Evolutionary conservation across 2,888 invertebrate genomes (phyloP).

Genomic region (Hyposoter dolosus): DNA sequence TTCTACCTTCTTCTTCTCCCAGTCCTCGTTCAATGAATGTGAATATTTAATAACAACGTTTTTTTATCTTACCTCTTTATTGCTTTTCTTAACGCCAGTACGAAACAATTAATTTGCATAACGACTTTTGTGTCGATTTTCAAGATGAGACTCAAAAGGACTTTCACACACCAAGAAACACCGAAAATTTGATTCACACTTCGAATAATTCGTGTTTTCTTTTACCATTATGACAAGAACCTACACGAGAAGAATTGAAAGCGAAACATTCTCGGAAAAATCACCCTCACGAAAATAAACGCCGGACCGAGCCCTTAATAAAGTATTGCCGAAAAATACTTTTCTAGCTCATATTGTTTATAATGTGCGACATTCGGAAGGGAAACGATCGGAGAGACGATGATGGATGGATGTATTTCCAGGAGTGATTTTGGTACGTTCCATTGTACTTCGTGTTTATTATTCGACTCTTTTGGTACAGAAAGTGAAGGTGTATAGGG

Average conservation of each 20-base stretch:
- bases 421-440: conserved; percentile 17
- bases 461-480: background rate
- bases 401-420: background rate
- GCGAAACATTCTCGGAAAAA: no score
- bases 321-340: background rate
- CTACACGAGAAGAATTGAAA: no score
- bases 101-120: background rate
- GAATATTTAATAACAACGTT: background rate
- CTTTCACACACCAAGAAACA: no score
- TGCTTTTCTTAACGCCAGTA: background rate
- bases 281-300: no score
- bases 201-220: no score
- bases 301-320: no score
- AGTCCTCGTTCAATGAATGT: background rate
- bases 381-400: background rate
- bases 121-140: background rate
- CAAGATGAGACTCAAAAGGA: background rate
- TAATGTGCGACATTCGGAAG: background rate
- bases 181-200: no score
- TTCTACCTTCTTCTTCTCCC: background rate
- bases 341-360: background rate
- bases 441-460: background rate
- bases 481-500: conserved; percentile 26
- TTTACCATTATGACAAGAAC: no score
- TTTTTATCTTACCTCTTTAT: background rate